Evolutionary conservation across 2,888 invertebrate genomes (phyloP).

Genomic region (Orthosia gothica): DNA sequence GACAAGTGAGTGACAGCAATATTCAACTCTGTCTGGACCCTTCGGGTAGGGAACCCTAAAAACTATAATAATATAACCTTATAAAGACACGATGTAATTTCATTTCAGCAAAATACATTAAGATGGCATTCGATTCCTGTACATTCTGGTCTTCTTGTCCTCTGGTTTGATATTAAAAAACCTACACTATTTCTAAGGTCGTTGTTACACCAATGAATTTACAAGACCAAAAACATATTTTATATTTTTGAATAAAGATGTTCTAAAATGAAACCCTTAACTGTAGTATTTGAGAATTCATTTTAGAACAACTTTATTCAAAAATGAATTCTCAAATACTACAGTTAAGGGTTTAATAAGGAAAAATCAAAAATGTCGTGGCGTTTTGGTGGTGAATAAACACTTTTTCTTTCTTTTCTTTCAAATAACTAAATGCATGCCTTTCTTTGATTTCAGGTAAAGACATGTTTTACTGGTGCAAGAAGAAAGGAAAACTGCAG

Average conservation of each 20-base stretch:
- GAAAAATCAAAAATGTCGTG: too few species aligned
- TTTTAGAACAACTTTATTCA: too few species aligned
- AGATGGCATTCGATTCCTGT: slow-evolving; percentile 38
- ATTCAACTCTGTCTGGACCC: too few species aligned
- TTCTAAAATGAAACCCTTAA: background rate
- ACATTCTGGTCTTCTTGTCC: too few species aligned
- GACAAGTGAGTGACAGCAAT: too few species aligned
- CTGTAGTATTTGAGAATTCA: too few species aligned
- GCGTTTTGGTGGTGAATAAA: too few species aligned
- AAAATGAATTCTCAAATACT: too few species aligned
- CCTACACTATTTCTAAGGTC: slow-evolving; percentile 40
- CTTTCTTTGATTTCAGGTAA: slow-evolving; percentile 48
- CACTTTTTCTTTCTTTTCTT: too few species aligned
- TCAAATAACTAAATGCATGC: background rate
- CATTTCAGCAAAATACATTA: slow-evolving; percentile 18
- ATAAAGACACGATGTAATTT: slow-evolving; percentile 29
- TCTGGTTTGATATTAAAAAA: slow-evolving; percentile 50
- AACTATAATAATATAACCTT: background rate
- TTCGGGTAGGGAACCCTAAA: too few species aligned
- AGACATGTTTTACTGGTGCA: background rate
- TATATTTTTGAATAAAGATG: background rate
- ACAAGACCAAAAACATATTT: background rate
- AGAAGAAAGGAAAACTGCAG: background rate
- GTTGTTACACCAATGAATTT: background rate
- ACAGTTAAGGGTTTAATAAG: too few species aligned